A percentile compares a stretch with the other conserved stretches of the same genome.
Conservation (phyloP, 2,888 invertebrate species). For the Alloplasta piceator region DNA sequence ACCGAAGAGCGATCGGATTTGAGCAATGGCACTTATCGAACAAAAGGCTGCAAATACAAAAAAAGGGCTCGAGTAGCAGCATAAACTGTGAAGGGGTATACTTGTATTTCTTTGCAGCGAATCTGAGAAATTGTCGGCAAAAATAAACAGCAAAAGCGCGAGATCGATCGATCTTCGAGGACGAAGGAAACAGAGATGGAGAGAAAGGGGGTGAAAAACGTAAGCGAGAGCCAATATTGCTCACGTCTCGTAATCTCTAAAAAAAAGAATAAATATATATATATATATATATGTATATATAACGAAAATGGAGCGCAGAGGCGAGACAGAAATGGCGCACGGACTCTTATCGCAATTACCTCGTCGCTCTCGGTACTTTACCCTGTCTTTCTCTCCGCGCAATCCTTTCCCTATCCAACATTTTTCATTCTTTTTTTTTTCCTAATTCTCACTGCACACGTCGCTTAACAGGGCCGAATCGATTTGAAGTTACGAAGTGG, state of each 20-base stretch:
- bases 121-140: constrained; percentile 34
- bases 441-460: constrained; percentile 8
- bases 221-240: constrained; percentile 29
- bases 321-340: constrained; percentile 60
- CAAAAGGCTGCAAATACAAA: constrained; percentile 15
- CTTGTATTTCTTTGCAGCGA: constrained; percentile 8
- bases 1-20: constrained; percentile 35
- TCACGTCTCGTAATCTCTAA: constrained; percentile 40
- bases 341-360: constrained; percentile 73
- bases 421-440: constrained; percentile 13
- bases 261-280: not conserved
- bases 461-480: constrained; percentile 61
- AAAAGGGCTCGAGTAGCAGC: not conserved
- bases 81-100: not conserved
- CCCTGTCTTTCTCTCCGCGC: constrained; percentile 23
- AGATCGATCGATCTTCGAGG: constrained; percentile 58
- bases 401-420: not conserved
- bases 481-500: constrained; percentile 66
- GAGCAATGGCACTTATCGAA: constrained; percentile 35
- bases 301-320: constrained; percentile 1
- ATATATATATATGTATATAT: not conserved
- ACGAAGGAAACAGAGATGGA: not conserved
- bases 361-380: constrained; percentile 63
- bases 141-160: constrained; percentile 43
- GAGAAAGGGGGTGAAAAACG: constrained; percentile 2